A percentile compares a stretch with the other conserved stretches of the same genome.
phyloP scores from a whole-genome alignment of 2,888 invertebrate genomes.

The Leptopilina drosophilae region DNA sequence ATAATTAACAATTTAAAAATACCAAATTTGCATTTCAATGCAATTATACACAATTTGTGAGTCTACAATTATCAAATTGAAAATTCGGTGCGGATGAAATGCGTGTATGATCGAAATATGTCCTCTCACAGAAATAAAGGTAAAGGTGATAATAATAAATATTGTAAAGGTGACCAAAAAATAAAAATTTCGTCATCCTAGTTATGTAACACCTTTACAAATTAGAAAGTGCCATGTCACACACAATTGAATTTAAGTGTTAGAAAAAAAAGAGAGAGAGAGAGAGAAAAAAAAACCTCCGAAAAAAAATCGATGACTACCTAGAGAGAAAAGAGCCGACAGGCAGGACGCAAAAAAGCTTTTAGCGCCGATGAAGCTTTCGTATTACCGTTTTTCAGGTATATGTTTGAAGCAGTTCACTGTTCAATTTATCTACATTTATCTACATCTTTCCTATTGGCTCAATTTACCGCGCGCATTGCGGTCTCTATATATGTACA shows the following conservation, averaged over 20 bases:
- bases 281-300: too few relatives aligned
- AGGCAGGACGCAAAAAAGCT: conserved; percentile 62
- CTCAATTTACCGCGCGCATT: conserved; percentile 19
- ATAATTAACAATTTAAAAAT: too few relatives aligned
- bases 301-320: conserved; percentile 48
- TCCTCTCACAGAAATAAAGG: too few relatives aligned
- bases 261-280: conserved; percentile 33
- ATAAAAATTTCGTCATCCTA: background rate
- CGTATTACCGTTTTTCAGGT: conserved; percentile 34
- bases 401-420: conserved; percentile 25
- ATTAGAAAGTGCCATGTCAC: conserved; percentile 46
- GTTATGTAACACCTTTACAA: conserved; percentile 12
- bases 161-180: background rate
- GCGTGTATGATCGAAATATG: too few relatives aligned
- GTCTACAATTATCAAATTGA: too few relatives aligned
- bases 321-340: conserved; percentile 46
- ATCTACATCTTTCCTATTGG: conserved; percentile 22
- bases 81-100: too few relatives aligned
- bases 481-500: background rate
- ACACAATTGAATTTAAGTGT: conserved; percentile 54
- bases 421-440: conserved; percentile 39
- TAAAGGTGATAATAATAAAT: too few relatives aligned
- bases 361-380: conserved; percentile 60
- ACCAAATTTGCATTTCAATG: too few relatives aligned
- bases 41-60: too few relatives aligned